These are phyloP conservation scores for Nymphalis urticae DNA, from an alignment of 2,888 invertebrate genomes.

Conservation along the genomic window DNA sequence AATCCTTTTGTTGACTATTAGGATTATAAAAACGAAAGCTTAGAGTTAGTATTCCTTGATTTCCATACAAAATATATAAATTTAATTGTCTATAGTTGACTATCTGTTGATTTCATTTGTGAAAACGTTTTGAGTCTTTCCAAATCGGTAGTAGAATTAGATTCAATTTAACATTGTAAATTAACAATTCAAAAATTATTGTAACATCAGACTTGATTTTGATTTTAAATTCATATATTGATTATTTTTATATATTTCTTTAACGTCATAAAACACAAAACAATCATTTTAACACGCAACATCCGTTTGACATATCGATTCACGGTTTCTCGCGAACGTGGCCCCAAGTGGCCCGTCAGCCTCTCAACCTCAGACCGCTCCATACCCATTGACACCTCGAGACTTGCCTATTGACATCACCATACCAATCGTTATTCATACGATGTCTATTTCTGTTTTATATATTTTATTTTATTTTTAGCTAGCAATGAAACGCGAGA, in stretches of 20 bases:
- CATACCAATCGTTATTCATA: constrained; percentile 16
- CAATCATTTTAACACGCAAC: constrained; percentile 10
- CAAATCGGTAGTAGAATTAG: too few relatives aligned
- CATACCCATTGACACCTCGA: constrained; percentile 35
- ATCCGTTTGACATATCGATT: constrained; percentile 14
- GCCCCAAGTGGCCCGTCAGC: constrained; percentile 30
- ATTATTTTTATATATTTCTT: not conserved
- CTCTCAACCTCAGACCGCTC: constrained; percentile 18
- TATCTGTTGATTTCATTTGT: too few relatives aligned
- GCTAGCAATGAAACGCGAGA: not conserved
- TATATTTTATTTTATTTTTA: not conserved
- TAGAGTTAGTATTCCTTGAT: too few relatives aligned
- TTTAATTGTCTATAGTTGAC: too few relatives aligned
- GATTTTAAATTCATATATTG: too few relatives aligned
- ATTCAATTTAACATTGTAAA: too few relatives aligned
- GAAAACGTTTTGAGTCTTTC: too few relatives aligned
- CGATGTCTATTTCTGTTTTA: constrained; percentile 2
- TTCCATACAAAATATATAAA: too few relatives aligned
- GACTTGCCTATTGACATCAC: constrained; percentile 21
- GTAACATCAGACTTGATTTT: too few relatives aligned
- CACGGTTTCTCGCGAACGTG: constrained; percentile 12
- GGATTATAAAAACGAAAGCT: too few relatives aligned
- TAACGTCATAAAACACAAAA: not conserved
- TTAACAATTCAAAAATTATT: too few relatives aligned
- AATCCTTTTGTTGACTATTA: too few relatives aligned